These are phyloP conservation scores for Tenthredo distinguenda DNA, from an alignment of 2,888 invertebrate genomes.

Conservation along the genomic window DNA sequence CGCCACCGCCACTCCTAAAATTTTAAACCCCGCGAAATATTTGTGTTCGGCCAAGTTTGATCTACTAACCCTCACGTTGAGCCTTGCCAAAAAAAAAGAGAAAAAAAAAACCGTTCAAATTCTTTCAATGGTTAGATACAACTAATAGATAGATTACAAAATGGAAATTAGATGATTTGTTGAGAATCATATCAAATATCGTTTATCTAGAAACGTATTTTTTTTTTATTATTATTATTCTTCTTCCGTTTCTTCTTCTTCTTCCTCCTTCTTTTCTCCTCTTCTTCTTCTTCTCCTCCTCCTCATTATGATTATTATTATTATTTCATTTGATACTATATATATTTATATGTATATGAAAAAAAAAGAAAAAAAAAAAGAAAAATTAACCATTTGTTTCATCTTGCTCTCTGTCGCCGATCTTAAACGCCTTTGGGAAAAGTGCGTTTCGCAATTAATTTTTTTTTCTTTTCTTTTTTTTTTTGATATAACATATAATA, in stretches of 20 bases:
- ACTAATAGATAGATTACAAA: background rate
- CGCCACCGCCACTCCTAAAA: background rate
- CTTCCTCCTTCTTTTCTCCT: background rate
- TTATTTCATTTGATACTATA: background rate
- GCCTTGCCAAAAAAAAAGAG: background rate
- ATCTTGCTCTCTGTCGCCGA: background rate
- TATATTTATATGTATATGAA: background rate
- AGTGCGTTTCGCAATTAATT: background rate
- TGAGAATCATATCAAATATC: background rate
- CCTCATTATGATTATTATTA: background rate
- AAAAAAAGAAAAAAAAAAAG: background rate
- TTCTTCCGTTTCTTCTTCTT: background rate
- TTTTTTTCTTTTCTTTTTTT: constrained; percentile 53
- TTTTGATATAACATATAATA: background rate
- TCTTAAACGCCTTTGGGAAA: background rate
- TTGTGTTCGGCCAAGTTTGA: background rate
- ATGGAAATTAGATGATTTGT: background rate
- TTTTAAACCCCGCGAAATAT: background rate
- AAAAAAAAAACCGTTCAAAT: background rate
- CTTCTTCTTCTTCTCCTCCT: background rate
- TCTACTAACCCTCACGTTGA: background rate
- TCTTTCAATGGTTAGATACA: constrained; percentile 2
- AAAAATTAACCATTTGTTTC: background rate
- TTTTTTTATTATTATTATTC: too few species aligned
- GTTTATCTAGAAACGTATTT: background rate